Conservation (phyloP, 2,888 invertebrate species). For the Ariolimax columbianus region DNA sequence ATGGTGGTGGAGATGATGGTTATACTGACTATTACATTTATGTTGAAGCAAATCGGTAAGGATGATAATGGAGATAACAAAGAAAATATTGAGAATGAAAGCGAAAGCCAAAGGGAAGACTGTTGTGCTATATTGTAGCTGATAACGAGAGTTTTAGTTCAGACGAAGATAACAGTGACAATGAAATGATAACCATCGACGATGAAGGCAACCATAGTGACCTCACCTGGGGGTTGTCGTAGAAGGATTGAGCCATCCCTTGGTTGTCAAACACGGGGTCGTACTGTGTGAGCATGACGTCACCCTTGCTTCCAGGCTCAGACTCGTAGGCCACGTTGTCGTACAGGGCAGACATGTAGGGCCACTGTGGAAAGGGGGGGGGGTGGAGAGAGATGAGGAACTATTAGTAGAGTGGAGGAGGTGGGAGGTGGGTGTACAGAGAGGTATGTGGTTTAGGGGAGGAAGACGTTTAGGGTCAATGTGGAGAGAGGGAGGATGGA, state of each 20-base stretch:
- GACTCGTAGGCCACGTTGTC: conserved; percentile 35
- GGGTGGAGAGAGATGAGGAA: not conserved
- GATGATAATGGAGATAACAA: not conserved
- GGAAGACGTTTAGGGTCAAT: no score
- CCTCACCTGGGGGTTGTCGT: not conserved
- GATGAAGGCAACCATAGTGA: not conserved
- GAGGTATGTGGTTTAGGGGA: no score
- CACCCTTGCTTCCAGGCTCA: not conserved
- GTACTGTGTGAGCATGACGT: conserved; percentile 25
- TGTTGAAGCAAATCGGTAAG: no score
- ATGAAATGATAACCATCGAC: not conserved
- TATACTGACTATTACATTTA: no score
- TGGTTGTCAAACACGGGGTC: not conserved
- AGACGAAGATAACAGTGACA: no score
- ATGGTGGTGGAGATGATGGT: no score
- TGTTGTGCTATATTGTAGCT: no score
- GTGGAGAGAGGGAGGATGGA: no score
- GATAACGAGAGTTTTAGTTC: no score
- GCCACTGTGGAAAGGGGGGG: conserved; percentile 9
- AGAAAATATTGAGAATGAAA: not conserved
- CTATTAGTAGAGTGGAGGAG: not conserved
- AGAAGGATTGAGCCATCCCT: not conserved
- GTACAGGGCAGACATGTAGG: conserved; percentile 28
- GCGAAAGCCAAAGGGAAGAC: no score
- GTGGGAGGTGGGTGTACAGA: not conserved